phyloP scores from a whole-genome alignment of 2,797 vertebrate species.

The Odontamblyopus lacepedii region DNA sequence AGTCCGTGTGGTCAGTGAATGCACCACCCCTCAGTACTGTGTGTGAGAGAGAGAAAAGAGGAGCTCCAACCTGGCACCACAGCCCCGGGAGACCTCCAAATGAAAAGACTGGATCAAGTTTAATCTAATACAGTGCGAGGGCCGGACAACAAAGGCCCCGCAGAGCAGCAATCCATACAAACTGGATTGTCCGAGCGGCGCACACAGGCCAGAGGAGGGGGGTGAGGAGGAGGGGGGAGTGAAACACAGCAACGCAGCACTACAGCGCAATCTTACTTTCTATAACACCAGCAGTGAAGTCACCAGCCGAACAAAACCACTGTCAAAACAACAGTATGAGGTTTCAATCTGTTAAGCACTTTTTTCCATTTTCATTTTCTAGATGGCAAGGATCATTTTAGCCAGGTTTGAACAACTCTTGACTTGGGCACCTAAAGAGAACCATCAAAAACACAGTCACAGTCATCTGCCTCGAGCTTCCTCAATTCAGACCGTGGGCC shows the following conservation, averaged over 20 bases:
- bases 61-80: constrained; percentile 13
- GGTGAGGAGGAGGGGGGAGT: neutral
- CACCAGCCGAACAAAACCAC: neutral
- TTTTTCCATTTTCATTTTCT: neutral
- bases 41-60: neutral
- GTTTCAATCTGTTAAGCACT: neutral
- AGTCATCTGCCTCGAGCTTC: neutral
- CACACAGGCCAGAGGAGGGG: neutral
- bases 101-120: constrained; percentile 60
- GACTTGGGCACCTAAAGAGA: neutral
- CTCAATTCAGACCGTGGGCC: neutral
- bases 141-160: constrained; percentile 38
- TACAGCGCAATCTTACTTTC: neutral
- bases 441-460: neutral
- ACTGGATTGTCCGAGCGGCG: constrained; percentile 54
- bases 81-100: constrained; percentile 49
- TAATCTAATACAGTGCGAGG: constrained; percentile 57
- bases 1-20: neutral
- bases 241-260: neutral
- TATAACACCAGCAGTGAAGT: neutral
- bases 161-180: constrained; percentile 63
- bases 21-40: neutral
- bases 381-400: neutral
- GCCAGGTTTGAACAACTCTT: neutral
- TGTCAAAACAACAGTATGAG: neutral